phyloP scores from a whole-genome alignment of 92 coral and sea anemone species.

The Heliopora coerulea region DNA sequence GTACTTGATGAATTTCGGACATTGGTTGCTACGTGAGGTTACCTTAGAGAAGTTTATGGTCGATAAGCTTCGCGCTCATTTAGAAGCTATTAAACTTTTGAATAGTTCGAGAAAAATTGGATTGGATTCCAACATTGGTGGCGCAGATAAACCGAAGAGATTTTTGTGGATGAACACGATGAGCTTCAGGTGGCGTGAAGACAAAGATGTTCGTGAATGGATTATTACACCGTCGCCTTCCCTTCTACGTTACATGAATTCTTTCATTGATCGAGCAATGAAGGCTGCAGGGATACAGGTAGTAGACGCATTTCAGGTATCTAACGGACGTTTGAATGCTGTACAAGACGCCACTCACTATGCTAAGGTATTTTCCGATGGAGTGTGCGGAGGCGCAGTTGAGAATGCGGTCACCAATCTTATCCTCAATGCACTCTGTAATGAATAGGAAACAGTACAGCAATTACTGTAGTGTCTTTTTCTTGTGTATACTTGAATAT shows the following conservation, averaged over 20 bases:
- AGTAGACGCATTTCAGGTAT: conserved; percentile 92
- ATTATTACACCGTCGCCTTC: conserved; percentile 90
- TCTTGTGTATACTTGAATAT: too few relatives aligned
- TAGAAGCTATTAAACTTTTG: conserved; percentile 65
- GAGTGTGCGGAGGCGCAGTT: conserved; percentile 93
- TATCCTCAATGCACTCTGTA: conserved; percentile 88
- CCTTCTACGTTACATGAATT: conserved; percentile 73
- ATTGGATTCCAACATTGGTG: not conserved
- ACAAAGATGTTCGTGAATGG: conserved; percentile 84
- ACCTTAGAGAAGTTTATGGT: conserved; percentile 64
- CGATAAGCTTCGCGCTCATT: conserved; percentile 68
- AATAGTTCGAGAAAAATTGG: not conserved
- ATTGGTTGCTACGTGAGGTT: conserved; percentile 92
- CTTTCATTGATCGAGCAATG: conserved; percentile 66
- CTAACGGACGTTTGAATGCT: conserved; percentile 92
- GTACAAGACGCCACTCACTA: conserved; percentile 93
- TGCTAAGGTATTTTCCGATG: conserved; percentile 82
- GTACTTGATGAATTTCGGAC: conserved; percentile 88
- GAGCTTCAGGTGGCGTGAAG: conserved; percentile 93
- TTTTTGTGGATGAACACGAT: conserved; percentile 92
- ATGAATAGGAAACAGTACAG: too few relatives aligned
- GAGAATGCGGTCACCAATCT: conserved; percentile 92
- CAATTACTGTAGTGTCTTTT: too few relatives aligned
- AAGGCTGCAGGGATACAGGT: conserved; percentile 70
- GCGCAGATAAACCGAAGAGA: conserved; percentile 24